Evolutionary conservation across 1,140 invertebrate species (phyloP).

Genomic region (Andricus grossulariae): DNA sequence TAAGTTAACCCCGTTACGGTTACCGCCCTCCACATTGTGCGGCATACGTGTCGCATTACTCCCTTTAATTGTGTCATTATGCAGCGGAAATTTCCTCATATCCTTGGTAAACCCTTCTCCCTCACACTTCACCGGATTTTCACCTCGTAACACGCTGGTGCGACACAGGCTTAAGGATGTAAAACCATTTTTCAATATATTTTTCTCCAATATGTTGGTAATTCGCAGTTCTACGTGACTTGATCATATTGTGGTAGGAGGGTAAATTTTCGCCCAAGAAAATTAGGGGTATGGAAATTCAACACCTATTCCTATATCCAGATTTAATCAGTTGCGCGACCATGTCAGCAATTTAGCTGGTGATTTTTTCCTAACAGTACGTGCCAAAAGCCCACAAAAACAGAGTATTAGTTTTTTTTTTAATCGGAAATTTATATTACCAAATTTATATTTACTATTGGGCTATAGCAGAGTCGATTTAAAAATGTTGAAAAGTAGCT

Average conservation of each 20-base stretch:
- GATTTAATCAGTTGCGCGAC: no score
- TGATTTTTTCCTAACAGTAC: no score
- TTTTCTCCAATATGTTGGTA: not conserved
- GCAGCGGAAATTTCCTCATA: constrained; percentile 47
- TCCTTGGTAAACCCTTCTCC: constrained; percentile 22
- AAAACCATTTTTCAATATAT: constrained; percentile 13
- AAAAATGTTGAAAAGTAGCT: no score
- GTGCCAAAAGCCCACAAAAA: no score
- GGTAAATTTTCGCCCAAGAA: no score
- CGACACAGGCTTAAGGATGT: not conserved
- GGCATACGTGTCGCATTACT: constrained; percentile 49
- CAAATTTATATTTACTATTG: no score
- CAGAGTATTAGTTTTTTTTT: no score
- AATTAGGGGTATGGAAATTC: no score
- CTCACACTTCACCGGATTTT: constrained; percentile 19
- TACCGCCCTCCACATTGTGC: constrained; percentile 43
- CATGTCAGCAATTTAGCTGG: no score
- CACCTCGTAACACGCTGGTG: not conserved
- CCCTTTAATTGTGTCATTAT: constrained; percentile 53
- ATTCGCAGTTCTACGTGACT: constrained; percentile 4
- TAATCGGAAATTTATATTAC: no score
- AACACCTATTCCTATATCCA: no score
- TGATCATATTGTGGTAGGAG: constrained; percentile 4
- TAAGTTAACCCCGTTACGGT: constrained; percentile 38
- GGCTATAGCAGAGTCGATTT: no score